Base-by-base conservation (phyloP, 2,888 invertebrate species). In the Standfussiana lucernea region DNA sequence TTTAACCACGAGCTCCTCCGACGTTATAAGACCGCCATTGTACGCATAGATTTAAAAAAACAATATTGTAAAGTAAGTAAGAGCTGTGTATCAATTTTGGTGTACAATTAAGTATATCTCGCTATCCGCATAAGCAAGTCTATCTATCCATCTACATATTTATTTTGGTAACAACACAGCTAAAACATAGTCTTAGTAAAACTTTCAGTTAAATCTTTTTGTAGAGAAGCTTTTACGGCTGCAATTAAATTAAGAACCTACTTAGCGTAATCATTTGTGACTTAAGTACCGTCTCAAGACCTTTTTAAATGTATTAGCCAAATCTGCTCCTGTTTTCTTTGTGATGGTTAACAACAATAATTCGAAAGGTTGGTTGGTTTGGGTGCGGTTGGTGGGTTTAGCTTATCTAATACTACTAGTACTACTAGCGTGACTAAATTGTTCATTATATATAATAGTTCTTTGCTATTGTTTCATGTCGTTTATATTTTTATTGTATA, bases 221-320 rank as follows among this genome's bases (percentile, higher is more conserved):
- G 32, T 18, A 50, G 37, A 61, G 11, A 56, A 71, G 47, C 62
- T 75, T 56, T 81, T 75, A 67, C 47, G 47, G 28, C 45, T 56
- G 37, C 66, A 24, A 67, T 72, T 67, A 59, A 50, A 74, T 74
- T 59, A 80, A 80, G 72, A 74, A 13, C 47, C 67, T 50, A 35
- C 61, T 56, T 50, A 77, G 59, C 53, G 62, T 77, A 77, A 77
- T 62, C 42, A 53, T 69, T 71, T 77, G 56, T 35, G 59, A 72
- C 47, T 71, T 24, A 21, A 71, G 47, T 66, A 61, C 50, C 18
- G 11, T 28, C 69, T 50, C 69, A 28, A 79, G 47, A 50, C 40
- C 40, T 67, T 24, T 59, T 50, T 68, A 28, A 78, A 42, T 47
- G 45, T 24, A 56, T 78, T 45, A 45, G 15, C 45, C 11, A 32